Evolutionary conservation across 2,888 invertebrate genomes (phyloP).

Genomic region (Hetaerina titia): DNA sequence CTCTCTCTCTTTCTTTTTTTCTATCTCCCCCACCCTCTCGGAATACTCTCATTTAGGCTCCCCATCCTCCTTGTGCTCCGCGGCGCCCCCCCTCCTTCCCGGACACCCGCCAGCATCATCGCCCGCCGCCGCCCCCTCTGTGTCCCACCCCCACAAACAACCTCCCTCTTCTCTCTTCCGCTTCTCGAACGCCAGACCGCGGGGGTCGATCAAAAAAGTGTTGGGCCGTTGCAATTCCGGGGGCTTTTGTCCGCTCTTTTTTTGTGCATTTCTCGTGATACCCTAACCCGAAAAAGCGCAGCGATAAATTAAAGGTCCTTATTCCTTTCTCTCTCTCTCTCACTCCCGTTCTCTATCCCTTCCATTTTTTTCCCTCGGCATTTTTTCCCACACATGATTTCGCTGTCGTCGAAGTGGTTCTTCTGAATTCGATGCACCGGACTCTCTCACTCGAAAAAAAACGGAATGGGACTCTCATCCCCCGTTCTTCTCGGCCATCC

Average conservation of each 20-base stretch:
- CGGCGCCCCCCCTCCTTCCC: not conserved
- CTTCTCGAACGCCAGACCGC: not conserved
- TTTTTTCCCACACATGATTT: not conserved
- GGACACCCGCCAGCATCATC: not conserved
- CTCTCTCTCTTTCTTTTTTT: not conserved
- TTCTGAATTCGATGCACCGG: not conserved
- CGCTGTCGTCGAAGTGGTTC: conserved; percentile 17
- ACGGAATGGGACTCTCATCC: not conserved
- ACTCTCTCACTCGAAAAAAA: not conserved
- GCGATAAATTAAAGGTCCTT: conserved; percentile 57
- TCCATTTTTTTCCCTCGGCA: not conserved
- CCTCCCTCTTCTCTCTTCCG: not conserved
- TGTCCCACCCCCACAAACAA: not conserved
- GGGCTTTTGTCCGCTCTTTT: conserved; percentile 27
- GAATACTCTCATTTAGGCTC: too few relatives aligned
- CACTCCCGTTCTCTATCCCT: not conserved
- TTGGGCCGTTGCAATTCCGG: conserved; percentile 48
- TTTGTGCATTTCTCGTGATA: not conserved
- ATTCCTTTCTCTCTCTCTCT: conserved; percentile 19
- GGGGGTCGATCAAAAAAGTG: conserved; percentile 45
- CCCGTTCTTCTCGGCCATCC: conserved; percentile 1
- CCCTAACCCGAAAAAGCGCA: conserved; percentile 55
- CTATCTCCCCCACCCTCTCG: too few relatives aligned
- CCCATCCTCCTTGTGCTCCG: not conserved
- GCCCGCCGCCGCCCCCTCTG: not conserved